A percentile compares a stretch with the other conserved stretches of the same genome.
These are phyloP conservation scores for Trichogramma dendrolimi DNA, from an alignment of 2,888 invertebrate genomes.

Conservation along the genomic window DNA sequence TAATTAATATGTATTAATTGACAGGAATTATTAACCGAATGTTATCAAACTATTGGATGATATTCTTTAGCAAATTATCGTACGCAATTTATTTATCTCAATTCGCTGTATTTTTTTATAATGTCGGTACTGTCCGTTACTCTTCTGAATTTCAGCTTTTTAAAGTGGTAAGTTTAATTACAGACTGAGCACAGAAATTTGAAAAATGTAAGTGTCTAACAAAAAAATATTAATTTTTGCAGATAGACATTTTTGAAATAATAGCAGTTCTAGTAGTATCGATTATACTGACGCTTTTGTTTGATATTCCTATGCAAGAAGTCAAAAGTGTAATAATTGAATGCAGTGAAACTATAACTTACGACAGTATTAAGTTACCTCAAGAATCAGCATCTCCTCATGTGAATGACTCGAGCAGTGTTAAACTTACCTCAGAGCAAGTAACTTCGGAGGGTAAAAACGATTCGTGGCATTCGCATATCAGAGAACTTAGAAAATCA, in stretches of 20 bases:
- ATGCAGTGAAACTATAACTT: constrained; percentile 35
- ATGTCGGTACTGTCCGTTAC: constrained; percentile 61
- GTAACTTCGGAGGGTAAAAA: constrained; percentile 10
- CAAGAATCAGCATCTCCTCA: neutral
- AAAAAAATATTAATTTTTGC: constrained; percentile 36
- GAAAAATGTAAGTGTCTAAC: neutral
- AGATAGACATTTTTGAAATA: constrained; percentile 61
- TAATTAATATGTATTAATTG: constrained; percentile 22
- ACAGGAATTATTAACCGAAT: constrained; percentile 56
- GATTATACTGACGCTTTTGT: constrained; percentile 58
- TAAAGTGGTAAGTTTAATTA: constrained; percentile 55
- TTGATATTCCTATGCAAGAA: constrained; percentile 66
- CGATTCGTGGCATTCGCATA: neutral
- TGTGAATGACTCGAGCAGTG: constrained; percentile 4
- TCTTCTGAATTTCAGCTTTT: constrained; percentile 59
- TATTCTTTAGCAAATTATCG: constrained; percentile 63
- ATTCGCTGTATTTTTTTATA: constrained; percentile 65
- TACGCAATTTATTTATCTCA: constrained; percentile 66
- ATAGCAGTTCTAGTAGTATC: constrained; percentile 56
- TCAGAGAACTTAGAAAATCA: constrained; percentile 4
- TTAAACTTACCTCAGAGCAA: neutral
- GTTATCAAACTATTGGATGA: constrained; percentile 57
- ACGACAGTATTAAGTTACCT: constrained; percentile 1
- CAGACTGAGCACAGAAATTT: neutral
- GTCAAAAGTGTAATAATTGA: constrained; percentile 52